phyloP scores from a whole-genome alignment of 2,113 vertebrate species.

The Mystacornis crossleyi region DNA sequence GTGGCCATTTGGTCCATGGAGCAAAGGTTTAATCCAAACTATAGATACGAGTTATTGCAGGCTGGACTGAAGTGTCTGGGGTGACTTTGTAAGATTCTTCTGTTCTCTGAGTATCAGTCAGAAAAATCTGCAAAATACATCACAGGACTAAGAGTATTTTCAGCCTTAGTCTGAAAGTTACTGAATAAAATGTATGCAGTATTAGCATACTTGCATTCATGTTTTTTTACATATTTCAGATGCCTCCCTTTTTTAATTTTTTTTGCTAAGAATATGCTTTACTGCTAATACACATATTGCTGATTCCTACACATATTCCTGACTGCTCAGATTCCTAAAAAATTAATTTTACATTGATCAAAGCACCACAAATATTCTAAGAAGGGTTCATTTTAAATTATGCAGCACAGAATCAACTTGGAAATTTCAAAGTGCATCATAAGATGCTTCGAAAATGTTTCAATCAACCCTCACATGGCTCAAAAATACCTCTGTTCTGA shows the following conservation, averaged over 20 bases:
- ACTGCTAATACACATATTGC: background rate
- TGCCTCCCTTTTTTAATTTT: rapidly evolving
- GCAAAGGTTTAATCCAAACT: background rate
- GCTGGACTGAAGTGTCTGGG: background rate
- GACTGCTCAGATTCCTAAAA: background rate
- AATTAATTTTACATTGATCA: background rate
- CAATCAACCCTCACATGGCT: background rate
- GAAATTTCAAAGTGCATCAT: background rate
- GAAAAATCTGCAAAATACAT: background rate
- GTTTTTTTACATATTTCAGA: background rate
- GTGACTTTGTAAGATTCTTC: background rate
- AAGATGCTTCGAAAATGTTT: background rate
- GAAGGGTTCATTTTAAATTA: background rate
- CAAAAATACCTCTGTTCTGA: background rate
- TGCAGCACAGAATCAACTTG: background rate
- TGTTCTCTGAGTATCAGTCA: background rate
- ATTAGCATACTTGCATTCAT: background rate
- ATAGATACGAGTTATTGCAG: background rate
- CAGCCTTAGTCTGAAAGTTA: background rate
- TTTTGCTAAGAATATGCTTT: background rate
- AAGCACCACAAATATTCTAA: background rate
- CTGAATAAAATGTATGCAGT: background rate
- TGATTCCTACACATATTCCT: no score
- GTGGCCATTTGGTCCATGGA: background rate
- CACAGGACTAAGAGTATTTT: background rate